Conservation (phyloP, 2,113 vertebrate species). For the Dascyllus trimaculatus region DNA sequence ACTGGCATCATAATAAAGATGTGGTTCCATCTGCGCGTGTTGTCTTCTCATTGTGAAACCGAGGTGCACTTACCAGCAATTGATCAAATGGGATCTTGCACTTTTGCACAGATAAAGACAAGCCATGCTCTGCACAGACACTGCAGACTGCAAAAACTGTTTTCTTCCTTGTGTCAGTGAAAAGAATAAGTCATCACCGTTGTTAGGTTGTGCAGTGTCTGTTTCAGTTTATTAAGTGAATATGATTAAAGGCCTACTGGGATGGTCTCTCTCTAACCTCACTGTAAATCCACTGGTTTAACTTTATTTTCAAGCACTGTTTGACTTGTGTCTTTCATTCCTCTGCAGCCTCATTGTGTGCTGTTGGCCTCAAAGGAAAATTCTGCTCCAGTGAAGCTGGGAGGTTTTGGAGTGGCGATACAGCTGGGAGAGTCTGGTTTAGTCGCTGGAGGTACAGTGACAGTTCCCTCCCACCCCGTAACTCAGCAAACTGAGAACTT, state of each 20-base stretch:
- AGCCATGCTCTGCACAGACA: conserved; percentile 19
- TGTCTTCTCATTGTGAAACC: conserved; percentile 43
- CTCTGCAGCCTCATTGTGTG: conserved; percentile 75
- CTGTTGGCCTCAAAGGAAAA: conserved; percentile 97
- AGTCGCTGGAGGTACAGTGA: conserved; percentile 95
- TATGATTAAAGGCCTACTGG: not conserved
- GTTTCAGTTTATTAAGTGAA: not conserved
- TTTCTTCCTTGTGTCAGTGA: too few relatives aligned
- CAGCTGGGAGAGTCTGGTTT: conserved; percentile 98
- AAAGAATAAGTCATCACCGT: too few relatives aligned
- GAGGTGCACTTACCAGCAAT: not conserved
- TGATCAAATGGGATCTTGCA: conserved; percentile 34
- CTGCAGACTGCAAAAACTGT: not conserved
- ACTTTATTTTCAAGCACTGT: not conserved
- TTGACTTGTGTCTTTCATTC: not conserved
- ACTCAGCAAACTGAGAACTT: too few relatives aligned
- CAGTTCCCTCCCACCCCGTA: too few relatives aligned
- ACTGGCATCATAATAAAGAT: not conserved
- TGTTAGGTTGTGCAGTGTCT: too few relatives aligned
- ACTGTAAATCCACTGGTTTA: not conserved
- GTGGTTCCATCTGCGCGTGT: conserved; percentile 6
- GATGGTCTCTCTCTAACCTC: not conserved
- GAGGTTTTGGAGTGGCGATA: conserved; percentile 98
- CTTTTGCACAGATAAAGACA: conserved; percentile 33
- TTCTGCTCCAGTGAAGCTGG: conserved; percentile 97